phyloP scores from a whole-genome alignment of 2,113 vertebrate genomes.

The Chionodraco myersi region DNA sequence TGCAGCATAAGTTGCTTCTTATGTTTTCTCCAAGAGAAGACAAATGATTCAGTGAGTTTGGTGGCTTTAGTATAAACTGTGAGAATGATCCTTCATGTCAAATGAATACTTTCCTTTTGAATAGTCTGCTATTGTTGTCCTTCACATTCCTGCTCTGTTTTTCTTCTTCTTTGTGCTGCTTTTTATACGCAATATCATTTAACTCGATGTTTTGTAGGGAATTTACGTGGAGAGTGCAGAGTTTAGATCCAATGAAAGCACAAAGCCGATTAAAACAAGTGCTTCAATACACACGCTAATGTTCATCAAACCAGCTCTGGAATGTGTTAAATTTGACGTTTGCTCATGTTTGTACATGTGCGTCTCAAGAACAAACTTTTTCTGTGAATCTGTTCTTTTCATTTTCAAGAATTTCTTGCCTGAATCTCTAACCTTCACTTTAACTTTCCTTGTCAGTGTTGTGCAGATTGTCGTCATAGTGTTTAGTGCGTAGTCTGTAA shows the following conservation, averaged over 20 bases:
- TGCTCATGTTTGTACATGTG: background rate
- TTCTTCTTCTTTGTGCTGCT: slow-evolving; percentile 24
- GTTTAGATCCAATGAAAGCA: slow-evolving; percentile 38
- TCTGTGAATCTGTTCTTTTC: slow-evolving; percentile 17
- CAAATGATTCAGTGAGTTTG: slow-evolving; percentile 16
- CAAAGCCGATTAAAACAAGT: slow-evolving; percentile 19
- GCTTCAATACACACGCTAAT: slow-evolving; percentile 20
- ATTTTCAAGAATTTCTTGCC: slow-evolving; percentile 11
- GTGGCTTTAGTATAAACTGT: slow-evolving; percentile 40
- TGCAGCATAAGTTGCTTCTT: slow-evolving; percentile 2
- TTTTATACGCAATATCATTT: slow-evolving; percentile 40
- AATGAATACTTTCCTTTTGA: slow-evolving; percentile 28
- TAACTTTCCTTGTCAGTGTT: background rate
- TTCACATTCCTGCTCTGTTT: slow-evolving; percentile 17
- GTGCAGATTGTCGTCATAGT: slow-evolving; percentile 4
- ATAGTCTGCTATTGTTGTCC: slow-evolving; percentile 14
- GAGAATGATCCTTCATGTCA: slow-evolving; percentile 36
- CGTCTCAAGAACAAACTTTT: slow-evolving; percentile 18
- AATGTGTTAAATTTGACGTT: background rate
- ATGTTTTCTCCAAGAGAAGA: slow-evolving; percentile 18
- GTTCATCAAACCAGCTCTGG: slow-evolving; percentile 11
- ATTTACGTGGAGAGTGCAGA: background rate
- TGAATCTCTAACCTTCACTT: slow-evolving; percentile 22
- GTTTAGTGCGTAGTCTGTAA: slow-evolving; percentile 7
- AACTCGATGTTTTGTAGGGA: slow-evolving; percentile 22